phyloP scores from a whole-genome alignment of 2,888 invertebrate genomes.

The Callosobruchus maculatus region DNA sequence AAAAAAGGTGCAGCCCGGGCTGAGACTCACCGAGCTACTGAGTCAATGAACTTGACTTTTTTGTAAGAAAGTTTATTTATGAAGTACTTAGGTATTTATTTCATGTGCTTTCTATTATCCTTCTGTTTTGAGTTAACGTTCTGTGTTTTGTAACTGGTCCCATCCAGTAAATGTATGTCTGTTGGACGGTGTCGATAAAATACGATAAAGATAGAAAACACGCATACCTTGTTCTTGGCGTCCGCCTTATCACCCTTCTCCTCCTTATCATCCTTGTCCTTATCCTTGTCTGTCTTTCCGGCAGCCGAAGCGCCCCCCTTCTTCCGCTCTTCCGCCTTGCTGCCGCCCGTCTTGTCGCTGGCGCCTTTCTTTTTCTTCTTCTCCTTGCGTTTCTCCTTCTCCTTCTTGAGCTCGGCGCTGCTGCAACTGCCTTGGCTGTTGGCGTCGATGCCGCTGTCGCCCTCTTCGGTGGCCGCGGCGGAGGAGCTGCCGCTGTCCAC shows the following conservation, averaged over 20 bases:
- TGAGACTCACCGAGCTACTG: too few species aligned
- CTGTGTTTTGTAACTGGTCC: too few species aligned
- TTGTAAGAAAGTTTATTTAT: too few species aligned
- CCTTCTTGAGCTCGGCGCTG: constrained; percentile 79
- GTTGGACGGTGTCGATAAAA: too few species aligned
- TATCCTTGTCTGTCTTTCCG: constrained; percentile 8
- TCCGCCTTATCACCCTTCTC: constrained; percentile 4
- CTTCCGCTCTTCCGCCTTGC: constrained; percentile 21
- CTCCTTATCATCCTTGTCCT: constrained; percentile 20
- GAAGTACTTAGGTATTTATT: too few species aligned
- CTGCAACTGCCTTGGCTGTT: constrained; percentile 87
- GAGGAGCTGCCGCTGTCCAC: neutral
- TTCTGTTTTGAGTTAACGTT: too few species aligned
- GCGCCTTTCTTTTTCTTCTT: constrained; percentile 55
- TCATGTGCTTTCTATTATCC: too few species aligned
- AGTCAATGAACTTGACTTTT: too few species aligned
- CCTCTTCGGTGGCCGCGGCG: constrained; percentile 62
- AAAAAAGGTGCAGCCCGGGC: too few species aligned
- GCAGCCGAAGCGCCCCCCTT: constrained; percentile 8
- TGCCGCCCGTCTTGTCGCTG: constrained; percentile 29
- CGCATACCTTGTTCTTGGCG: neutral
- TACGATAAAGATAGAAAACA: too few species aligned
- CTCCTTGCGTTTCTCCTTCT: constrained; percentile 60
- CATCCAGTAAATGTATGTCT: too few species aligned
- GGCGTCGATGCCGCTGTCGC: constrained; percentile 86